Evolutionary conservation across 2,113 vertebrate species (phyloP).

Genomic region (Nesogale talazaci): DNA sequence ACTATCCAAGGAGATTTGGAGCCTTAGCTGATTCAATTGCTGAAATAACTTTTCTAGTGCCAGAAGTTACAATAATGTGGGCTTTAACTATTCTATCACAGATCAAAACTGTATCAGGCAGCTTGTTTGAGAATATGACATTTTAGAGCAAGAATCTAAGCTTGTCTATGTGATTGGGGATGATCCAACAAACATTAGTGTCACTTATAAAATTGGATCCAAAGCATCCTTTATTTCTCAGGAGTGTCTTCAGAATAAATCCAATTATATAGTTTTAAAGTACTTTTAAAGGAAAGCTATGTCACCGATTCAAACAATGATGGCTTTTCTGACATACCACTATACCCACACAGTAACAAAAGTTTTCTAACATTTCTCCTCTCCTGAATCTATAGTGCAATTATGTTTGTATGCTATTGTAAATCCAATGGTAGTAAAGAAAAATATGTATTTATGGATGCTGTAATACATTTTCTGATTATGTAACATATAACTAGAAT

Average conservation of each 20-base stretch:
- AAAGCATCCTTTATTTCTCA: slow-evolving; percentile 49
- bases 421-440: slow-evolving; percentile 31
- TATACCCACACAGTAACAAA: slow-evolving; percentile 33
- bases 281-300: slow-evolving; percentile 46
- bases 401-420: not conserved
- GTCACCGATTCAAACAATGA: slow-evolving; percentile 48
- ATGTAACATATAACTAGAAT: too few relatives aligned
- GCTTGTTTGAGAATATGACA: not conserved
- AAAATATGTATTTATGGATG: not conserved
- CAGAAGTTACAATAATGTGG: slow-evolving; percentile 34
- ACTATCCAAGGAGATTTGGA: slow-evolving; percentile 26
- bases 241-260: slow-evolving; percentile 49
- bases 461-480: too few relatives aligned
- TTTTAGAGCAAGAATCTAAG: slow-evolving; percentile 42
- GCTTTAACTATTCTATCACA: slow-evolving; percentile 58
- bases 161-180: not conserved
- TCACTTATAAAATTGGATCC: slow-evolving; percentile 54
- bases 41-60: slow-evolving; percentile 64
- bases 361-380: slow-evolving; percentile 15
- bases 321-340: slow-evolving; percentile 13
- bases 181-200: slow-evolving; percentile 32
- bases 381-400: not conserved
- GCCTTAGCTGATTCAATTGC: slow-evolving; percentile 25
- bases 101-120: slow-evolving; percentile 19
- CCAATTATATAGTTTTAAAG: slow-evolving; percentile 49